Evolutionary conservation across 2,113 vertebrate species (phyloP).

Genomic region (Myxocyprinus asiaticus): DNA sequence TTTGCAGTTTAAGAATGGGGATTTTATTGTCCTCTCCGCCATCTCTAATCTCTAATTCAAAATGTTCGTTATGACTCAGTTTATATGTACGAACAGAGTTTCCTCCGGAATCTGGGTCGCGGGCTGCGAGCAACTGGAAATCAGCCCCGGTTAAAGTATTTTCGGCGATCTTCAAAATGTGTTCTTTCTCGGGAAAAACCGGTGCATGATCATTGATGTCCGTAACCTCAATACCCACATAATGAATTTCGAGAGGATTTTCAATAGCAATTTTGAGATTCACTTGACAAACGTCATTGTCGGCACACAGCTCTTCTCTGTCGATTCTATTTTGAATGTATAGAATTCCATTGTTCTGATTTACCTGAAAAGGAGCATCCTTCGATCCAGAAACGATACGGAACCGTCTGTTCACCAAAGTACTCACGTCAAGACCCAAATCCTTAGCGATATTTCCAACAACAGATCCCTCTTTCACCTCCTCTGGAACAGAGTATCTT

Average conservation of each 20-base stretch:
- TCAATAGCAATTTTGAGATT: conserved; percentile 57
- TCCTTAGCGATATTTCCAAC: conserved; percentile 61
- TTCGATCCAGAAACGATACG: conserved; percentile 55
- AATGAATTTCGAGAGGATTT: conserved; percentile 55
- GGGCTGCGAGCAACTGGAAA: conserved; percentile 50
- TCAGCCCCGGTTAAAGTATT: conserved; percentile 26
- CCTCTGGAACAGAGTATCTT: conserved; percentile 58
- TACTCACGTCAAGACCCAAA: conserved; percentile 55
- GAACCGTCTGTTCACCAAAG: conserved; percentile 43
- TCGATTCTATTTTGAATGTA: conserved; percentile 53
- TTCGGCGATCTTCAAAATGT: conserved; percentile 45
- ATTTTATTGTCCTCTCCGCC: conserved; percentile 48
- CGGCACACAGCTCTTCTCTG: conserved; percentile 54
- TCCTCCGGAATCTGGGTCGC: conserved; percentile 39
- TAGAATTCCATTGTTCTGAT: conserved; percentile 54
- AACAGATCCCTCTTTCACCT: conserved; percentile 44
- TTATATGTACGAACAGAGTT: conserved; percentile 41
- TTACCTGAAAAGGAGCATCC: conserved; percentile 51
- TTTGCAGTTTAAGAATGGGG: conserved; percentile 49
- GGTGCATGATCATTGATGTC: conserved; percentile 58
- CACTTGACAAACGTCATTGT: conserved; percentile 40
- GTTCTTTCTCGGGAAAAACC: conserved; percentile 42
- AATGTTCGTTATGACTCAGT: conserved; percentile 47
- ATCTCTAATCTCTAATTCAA: conserved; percentile 51
- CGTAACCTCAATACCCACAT: conserved; percentile 47